phyloP scores from a whole-genome alignment of 2,797 vertebrate species.

The Tapera naevia region DNA sequence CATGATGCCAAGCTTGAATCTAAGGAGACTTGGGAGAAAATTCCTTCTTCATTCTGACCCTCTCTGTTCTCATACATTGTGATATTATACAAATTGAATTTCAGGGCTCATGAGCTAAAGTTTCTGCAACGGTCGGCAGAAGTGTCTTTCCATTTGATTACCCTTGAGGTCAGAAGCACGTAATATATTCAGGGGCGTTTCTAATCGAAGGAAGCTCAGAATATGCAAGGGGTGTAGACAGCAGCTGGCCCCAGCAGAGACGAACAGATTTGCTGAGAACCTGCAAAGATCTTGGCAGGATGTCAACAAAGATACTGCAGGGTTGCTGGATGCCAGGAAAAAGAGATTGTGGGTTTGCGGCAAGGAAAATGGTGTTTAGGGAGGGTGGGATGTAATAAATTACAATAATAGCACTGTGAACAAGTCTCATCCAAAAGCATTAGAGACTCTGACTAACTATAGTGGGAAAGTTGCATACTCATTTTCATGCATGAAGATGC shows the following conservation, averaged over 20 bases:
- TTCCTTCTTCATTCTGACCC: constrained; percentile 9
- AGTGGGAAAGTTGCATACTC: neutral
- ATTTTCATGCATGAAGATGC: neutral
- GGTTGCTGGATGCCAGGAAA: constrained; percentile 56
- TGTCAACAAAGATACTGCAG: constrained; percentile 59
- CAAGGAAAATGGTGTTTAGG: constrained; percentile 39
- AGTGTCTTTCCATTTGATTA: constrained; percentile 42
- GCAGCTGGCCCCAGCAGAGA: constrained; percentile 63
- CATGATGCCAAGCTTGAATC: constrained; percentile 1
- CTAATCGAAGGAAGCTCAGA: constrained; percentile 42
- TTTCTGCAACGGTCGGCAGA: constrained; percentile 49
- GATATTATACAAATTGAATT: constrained; percentile 44
- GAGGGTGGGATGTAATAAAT: constrained; percentile 47
- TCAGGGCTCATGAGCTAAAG: neutral
- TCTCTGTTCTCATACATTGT: neutral
- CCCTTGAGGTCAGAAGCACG: constrained; percentile 25
- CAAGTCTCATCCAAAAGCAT: neutral
- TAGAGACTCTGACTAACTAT: neutral
- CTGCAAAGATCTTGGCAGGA: constrained; percentile 64
- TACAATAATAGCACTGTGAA: neutral
- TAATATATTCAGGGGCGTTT: constrained; percentile 53
- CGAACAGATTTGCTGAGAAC: constrained; percentile 68
- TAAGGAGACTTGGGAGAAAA: constrained; percentile 18
- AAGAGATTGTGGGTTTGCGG: constrained; percentile 37
- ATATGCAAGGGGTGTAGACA: constrained; percentile 56